Base-by-base conservation (phyloP, 2,888 invertebrate genomes). In the Euzetes globulus region DNA sequence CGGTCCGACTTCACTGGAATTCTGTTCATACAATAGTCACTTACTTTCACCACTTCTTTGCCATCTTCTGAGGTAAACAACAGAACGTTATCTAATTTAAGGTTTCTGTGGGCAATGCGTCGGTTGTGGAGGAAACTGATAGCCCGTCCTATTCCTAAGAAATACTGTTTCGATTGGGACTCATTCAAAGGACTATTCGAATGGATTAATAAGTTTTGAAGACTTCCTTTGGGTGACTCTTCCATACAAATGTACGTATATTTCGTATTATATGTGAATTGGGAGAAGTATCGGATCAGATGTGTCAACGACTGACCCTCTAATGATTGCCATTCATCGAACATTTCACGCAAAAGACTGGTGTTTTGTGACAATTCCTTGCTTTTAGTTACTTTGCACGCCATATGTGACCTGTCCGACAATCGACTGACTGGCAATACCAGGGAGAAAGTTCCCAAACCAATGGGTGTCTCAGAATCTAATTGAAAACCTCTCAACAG, bases 61-160 rank as follows among this genome's bases (percentile, higher is more conserved):
- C 63, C 33, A 15, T 63, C 27, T n/a, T 25, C 11, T 29, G 29
- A 2, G 4, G 1, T 33, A 15, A 29, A 63, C 1, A 63, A 0
- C 15, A 63, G 33, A 29, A 63, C 63, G 33, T 63, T 63, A 11
- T 63, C 63, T 63, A 63, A 63, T 27, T 63, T 63, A 7, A 63
- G 17, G n/a, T 63, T 33, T 33, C 63, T 63, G 63, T 63, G 63
- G 33, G 63, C 63, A 33, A 63, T 63, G 0, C n/a, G 5, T 5
- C 17, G 29, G 29, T 3, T 33, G 33, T 63, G 63, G 4, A 63
- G 19, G 17, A 29, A 33, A 63, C 33, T 63, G 33, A 63, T 33
- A 3, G 63, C 63, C n/a, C 6, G 5, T 17, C n/a, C 22, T 4
- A 63, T 63, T n/a, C 17, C 29, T 9, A n/a, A 2, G 63, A 63